Conservation (phyloP, 2,113 vertebrate species). For the Brachionichthys hirsutus region DNA sequence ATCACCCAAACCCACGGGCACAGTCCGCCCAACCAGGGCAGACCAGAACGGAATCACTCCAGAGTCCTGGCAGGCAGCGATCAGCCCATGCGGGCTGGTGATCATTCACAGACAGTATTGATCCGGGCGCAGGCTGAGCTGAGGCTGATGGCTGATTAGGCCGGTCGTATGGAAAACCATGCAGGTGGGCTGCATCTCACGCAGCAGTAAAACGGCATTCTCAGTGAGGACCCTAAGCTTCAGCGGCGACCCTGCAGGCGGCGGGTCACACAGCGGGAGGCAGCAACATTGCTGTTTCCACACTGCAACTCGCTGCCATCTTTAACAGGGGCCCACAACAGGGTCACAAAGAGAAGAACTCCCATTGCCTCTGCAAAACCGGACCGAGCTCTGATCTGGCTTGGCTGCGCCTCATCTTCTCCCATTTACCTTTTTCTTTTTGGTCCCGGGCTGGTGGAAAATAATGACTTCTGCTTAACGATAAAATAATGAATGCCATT, state of each 20-base stretch:
- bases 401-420: constrained; percentile 48
- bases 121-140: constrained; percentile 69
- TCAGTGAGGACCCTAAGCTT: no score
- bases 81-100: constrained; percentile 53
- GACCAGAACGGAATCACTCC: background rate
- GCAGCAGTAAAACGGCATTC: no score
- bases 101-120: constrained; percentile 79
- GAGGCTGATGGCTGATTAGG: constrained; percentile 73
- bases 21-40: constrained; percentile 6
- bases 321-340: constrained; percentile 44
- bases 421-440: constrained; percentile 18
- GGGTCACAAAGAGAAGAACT: constrained; percentile 40
- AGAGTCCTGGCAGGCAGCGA: background rate
- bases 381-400: constrained; percentile 38
- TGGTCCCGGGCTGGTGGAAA: constrained; percentile 30
- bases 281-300: constrained; percentile 45
- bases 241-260: constrained; percentile 20
- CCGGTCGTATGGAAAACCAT: constrained; percentile 66
- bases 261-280: constrained; percentile 47
- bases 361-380: constrained; percentile 28
- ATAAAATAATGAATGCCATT: constrained; percentile 79
- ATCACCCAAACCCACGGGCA: constrained; percentile 15
- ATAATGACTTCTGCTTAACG: constrained; percentile 70
- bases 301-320: constrained; percentile 53
- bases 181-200: constrained; percentile 46